A percentile compares a stretch with the other conserved stretches of the same genome.
These are phyloP conservation scores for Neodon shergylaensis DNA, from an alignment of 2,113 vertebrate species.

Conservation along the genomic window DNA sequence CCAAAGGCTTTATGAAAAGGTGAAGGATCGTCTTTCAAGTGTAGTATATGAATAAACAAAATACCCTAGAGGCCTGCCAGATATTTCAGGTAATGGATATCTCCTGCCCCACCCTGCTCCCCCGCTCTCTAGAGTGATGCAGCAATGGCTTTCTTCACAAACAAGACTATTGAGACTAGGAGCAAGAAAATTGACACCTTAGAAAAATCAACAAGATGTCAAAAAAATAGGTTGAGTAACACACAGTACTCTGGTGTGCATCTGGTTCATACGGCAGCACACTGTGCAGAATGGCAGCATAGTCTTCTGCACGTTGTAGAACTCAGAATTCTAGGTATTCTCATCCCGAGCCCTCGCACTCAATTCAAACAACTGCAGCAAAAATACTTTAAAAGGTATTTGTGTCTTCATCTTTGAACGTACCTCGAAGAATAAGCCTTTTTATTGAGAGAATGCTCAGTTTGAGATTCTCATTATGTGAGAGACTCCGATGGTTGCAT, in stretches of 20 bases:
- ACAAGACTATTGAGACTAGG: constrained; percentile 51
- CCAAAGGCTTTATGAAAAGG: constrained; percentile 66
- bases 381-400: background rate
- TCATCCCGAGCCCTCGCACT: background rate
- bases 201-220: background rate
- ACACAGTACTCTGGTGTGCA: background rate
- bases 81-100: constrained; percentile 18
- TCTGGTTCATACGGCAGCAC: background rate
- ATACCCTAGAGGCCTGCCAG: background rate
- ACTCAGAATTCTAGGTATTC: background rate
- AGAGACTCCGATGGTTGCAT: background rate
- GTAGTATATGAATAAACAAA: constrained; percentile 43
- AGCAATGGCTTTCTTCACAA: constrained; percentile 54
- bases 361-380: background rate
- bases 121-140: constrained; percentile 30
- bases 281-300: background rate
- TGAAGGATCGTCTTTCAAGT: constrained; percentile 26
- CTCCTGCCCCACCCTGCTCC: background rate
- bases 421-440: background rate
- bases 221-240: background rate
- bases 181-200: constrained; percentile 50
- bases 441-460: background rate
- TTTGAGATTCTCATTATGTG: background rate
- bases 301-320: background rate
- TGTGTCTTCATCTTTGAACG: background rate